Conservation (phyloP, 2,797 vertebrate species). For the Gastrophryne carolinensis region DNA sequence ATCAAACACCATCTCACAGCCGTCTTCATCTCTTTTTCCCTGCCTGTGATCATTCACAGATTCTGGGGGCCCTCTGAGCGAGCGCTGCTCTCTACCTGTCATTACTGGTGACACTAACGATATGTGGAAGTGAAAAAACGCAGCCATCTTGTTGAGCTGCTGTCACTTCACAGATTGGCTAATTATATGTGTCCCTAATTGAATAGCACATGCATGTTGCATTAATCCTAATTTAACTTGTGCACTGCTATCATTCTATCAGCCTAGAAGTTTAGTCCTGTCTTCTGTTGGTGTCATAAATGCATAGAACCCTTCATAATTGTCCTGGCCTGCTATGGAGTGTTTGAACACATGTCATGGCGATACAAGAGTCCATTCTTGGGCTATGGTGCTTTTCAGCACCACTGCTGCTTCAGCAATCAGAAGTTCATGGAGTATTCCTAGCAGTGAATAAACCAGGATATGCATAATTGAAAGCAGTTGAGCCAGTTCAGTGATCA, state of each 20-base stretch:
- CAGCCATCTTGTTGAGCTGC: constrained; percentile 29
- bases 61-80: constrained; percentile 16
- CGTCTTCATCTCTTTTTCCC: constrained; percentile 19
- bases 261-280: neutral
- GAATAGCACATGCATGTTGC: constrained; percentile 6
- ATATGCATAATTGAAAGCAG: too few relatives aligned
- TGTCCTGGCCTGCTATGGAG: too few relatives aligned
- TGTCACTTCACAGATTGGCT: constrained; percentile 32
- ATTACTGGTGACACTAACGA: constrained; percentile 46
- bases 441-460: too few relatives aligned
- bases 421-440: too few relatives aligned
- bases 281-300: too few relatives aligned
- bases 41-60: constrained; percentile 39
- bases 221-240: neutral
- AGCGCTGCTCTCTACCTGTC: constrained; percentile 31
- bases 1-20: constrained; percentile 38
- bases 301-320: too few relatives aligned
- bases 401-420: too few relatives aligned
- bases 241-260: neutral
- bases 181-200: constrained; percentile 43
- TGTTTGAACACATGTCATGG: too few relatives aligned
- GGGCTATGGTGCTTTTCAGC: too few relatives aligned
- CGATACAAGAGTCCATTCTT: too few relatives aligned
- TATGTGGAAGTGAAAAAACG: constrained; percentile 26
- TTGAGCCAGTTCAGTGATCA: too few relatives aligned